Conservation (phyloP, 2,797 vertebrate genomes). For the Heterohyrax brucei region DNA sequence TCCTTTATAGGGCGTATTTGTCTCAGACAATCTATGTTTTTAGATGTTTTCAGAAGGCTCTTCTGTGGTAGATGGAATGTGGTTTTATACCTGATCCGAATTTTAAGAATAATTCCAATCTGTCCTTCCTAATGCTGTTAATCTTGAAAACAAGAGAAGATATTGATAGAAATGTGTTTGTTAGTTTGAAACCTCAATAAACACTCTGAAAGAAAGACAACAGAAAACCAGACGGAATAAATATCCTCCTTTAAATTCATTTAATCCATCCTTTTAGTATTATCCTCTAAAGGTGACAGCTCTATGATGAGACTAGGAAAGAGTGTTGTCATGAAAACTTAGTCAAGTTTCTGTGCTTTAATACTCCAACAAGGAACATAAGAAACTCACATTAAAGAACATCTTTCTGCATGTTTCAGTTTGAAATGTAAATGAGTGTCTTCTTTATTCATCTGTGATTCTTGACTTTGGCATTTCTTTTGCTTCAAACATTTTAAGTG, state of each 20-base stretch:
- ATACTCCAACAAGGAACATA: slow-evolving; percentile 1
- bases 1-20: not conserved
- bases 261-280: slow-evolving; percentile 72
- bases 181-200: slow-evolving; percentile 78
- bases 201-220: slow-evolving; percentile 76
- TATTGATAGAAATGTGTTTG: slow-evolving; percentile 85
- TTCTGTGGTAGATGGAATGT: slow-evolving; percentile 49
- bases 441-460: slow-evolving; percentile 64
- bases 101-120: slow-evolving; percentile 79
- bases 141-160: slow-evolving; percentile 80
- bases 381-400: slow-evolving; percentile 63
- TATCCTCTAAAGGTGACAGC: slow-evolving; percentile 54
- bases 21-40: slow-evolving; percentile 49
- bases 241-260: slow-evolving; percentile 53
- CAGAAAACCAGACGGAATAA: slow-evolving; percentile 50
- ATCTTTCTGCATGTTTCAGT: slow-evolving; percentile 29
- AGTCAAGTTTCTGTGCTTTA: slow-evolving; percentile 30
- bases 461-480: slow-evolving; percentile 20
- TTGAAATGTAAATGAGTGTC: slow-evolving; percentile 79
- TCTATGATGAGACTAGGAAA: slow-evolving; percentile 69
- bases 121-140: slow-evolving; percentile 74
- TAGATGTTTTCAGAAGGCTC: slow-evolving; percentile 45
- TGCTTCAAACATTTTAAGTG: slow-evolving; percentile 15
- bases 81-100: slow-evolving; percentile 66
- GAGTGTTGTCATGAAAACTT: slow-evolving; percentile 72